Evolutionary conservation across 1,140 invertebrate species (phyloP), one percentile per base, ranked within the genome.

Genomic region (Hylaeus volcanicus): DNA sequence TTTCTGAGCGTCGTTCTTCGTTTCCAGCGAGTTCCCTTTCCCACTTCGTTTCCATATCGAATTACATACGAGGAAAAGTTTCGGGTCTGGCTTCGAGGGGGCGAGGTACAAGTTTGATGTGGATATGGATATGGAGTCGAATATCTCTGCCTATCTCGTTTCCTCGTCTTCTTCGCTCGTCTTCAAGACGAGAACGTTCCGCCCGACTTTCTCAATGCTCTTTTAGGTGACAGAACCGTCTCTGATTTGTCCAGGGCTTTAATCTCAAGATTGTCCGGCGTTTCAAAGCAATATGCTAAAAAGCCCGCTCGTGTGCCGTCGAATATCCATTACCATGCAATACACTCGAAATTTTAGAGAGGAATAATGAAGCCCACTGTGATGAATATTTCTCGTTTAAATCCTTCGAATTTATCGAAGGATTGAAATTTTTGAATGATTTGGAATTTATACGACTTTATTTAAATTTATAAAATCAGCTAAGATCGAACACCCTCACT

Each of bases 61-160:
- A 90, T 90, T 90, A 88, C 89, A 89, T 86, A 89, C 82, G 89
- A 84, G 84, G 82, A 83, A 90, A 90, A 90, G 87, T 90, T 90
- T 89, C 66, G 75, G 81, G 88, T 85, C 83, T 87, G 86, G 69
- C 71, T 88, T 86, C 78, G 60, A 82, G 61, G 88, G 83, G 82
- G 70, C 74, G 85, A 82, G 82, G 89, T 83, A 89, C 82, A 88
- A 90, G 89, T 90, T 90, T 88, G 89, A 90, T 88, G 85, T 83
- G 86, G 83, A 89, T 89, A 89, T 89, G 87, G 82, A 86, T 86
- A 84, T 86, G 85, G 85, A 85, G 79, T 88, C 79, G 83, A 84
- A 88, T 88, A 85, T 81, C 81, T 81, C 82, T 72, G 83, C 66
- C 86, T 74, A 79, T 84, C 70, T 80, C 82, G 87, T 84, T 79